A percentile compares a stretch with the other conserved stretches of the same genome.
These are phyloP conservation scores for Petrolisthes manimaculis DNA, from an alignment of 2,888 invertebrate species.

Conservation along the genomic window DNA sequence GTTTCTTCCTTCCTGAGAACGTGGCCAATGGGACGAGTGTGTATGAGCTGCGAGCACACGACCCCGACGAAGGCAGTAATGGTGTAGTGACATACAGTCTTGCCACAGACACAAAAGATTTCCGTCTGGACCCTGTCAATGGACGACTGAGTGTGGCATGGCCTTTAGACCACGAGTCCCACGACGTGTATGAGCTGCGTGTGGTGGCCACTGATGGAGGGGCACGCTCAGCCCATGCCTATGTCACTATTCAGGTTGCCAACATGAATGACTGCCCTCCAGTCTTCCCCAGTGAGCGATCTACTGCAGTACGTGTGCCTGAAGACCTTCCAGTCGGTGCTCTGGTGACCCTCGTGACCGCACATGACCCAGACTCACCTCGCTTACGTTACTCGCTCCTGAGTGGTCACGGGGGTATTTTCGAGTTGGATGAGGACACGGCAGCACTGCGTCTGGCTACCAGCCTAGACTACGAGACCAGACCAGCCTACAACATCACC, in stretches of 20 bases:
- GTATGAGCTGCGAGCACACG: conserved; percentile 85
- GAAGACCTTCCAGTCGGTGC: conserved; percentile 92
- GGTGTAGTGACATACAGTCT: conserved; percentile 81
- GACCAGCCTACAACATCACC: conserved; percentile 88
- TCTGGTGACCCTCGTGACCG: conserved; percentile 85
- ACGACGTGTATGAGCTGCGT: conserved; percentile 82
- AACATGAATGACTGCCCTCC: conserved; percentile 94
- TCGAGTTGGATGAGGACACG: conserved; percentile 85
- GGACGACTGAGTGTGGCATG: conserved; percentile 84
- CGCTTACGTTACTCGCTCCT: conserved; percentile 77
- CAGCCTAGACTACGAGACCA: conserved; percentile 87
- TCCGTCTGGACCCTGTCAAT: conserved; percentile 81
- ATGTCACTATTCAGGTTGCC: conserved; percentile 84
- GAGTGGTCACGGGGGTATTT: conserved; percentile 73
- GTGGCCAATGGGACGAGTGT: conserved; percentile 87
- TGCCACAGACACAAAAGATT: conserved; percentile 81
- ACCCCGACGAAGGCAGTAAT: conserved; percentile 86
- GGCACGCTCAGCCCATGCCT: conserved; percentile 80
- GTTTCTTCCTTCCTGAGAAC: conserved; percentile 87
- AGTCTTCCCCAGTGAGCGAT: conserved; percentile 76
- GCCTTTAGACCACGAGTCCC: conserved; percentile 86
- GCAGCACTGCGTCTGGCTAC: conserved; percentile 87
- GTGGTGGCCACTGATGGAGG: conserved; percentile 84
- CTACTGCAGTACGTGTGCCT: conserved; percentile 82
- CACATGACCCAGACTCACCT: conserved; percentile 88